These are phyloP conservation scores for Hydrocynus forskahlii DNA, from an alignment of 2,797 vertebrate genomes.

Conservation along the genomic window DNA sequence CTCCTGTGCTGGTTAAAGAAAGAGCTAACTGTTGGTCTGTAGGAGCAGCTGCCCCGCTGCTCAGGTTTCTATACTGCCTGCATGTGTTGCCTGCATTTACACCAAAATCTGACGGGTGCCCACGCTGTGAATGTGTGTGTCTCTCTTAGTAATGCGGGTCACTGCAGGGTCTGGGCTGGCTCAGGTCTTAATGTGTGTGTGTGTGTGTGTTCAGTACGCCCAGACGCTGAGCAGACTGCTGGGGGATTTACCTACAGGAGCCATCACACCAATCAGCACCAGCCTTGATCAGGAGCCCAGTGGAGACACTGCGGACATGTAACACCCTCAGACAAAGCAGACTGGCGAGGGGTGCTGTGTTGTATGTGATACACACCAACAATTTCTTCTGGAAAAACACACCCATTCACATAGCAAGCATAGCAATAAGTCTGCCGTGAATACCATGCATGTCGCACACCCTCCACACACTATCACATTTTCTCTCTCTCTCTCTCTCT, in stretches of 20 bases:
- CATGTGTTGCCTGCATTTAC: slow-evolving; percentile 7
- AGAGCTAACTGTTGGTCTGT: neutral
- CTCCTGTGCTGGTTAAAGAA: neutral
- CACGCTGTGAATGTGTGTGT: neutral
- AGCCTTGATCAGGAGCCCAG: slow-evolving; percentile 15
- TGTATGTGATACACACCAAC: slow-evolving; percentile 14
- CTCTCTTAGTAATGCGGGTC: slow-evolving; percentile 3
- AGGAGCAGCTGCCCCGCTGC: neutral
- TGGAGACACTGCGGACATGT: neutral
- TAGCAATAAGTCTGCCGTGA: neutral
- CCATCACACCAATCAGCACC: slow-evolving; percentile 15
- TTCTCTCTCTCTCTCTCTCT: neutral
- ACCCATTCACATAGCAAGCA: neutral
- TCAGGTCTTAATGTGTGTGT: neutral
- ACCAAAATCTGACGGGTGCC: neutral
- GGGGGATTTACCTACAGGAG: slow-evolving; percentile 28
- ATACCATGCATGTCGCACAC: neutral
- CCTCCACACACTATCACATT: too few relatives aligned
- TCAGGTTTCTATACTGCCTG: neutral
- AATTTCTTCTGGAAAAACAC: slow-evolving; percentile 10
- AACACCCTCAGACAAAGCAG: slow-evolving; percentile 1
- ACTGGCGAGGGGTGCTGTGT: neutral
- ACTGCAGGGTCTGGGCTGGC: slow-evolving; percentile 2
- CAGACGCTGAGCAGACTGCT: slow-evolving; percentile 38
- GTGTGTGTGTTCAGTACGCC: slow-evolving; percentile 1